Base-by-base conservation (phyloP, 2,113 vertebrate genomes). In the Ophthalmolycus amberensis region DNA sequence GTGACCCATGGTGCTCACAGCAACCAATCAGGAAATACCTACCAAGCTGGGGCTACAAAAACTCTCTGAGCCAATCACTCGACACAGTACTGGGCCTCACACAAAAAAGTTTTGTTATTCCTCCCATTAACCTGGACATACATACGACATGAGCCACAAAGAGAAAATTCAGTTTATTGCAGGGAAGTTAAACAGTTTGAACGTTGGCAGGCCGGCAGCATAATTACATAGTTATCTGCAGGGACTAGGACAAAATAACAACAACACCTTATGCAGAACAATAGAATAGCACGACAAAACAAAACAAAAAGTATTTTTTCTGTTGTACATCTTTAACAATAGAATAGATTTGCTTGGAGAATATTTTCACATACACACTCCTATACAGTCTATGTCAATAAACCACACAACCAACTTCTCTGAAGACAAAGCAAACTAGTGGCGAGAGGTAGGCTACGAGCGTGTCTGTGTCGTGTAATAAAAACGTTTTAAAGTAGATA, bases 1-100 rank as follows among this genome's bases (percentile, higher is more conserved):
- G 79, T 89, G 90, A 89, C 88, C 90, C 80, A 80, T 73, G 66
- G 88, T 56, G 81, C 91, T 92, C 89, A 71, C 79, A 84, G 83
- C 80, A 48, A 91, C 93, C 91, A 94, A 95, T 95, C 91, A 94
- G 93, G 86, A 92, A 92, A 92, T 85, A 77, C 90, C 85, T 88
- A 87, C 78, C 85, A 85, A 11, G 60, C 82, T 88, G 83, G 52
- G 88, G 87, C 88, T 89, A 90, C 93, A 91, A 93, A 93, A 90
- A 92, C 56, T 44, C 52, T 64, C 72, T 40, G 59, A 71, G 72
- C 90, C 91, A 93, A 91, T 94, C 91, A 79, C 77, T 77, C 84
- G 65, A 69, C 77, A 64, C 54, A 58, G 68, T 12, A 50, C 32
- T 1, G 20, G 80, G 65, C 70, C 82, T 60, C 65, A 40, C n/a